Base-by-base conservation (phyloP, 2,888 invertebrate genomes). In the Acrobasis suavella region DNA sequence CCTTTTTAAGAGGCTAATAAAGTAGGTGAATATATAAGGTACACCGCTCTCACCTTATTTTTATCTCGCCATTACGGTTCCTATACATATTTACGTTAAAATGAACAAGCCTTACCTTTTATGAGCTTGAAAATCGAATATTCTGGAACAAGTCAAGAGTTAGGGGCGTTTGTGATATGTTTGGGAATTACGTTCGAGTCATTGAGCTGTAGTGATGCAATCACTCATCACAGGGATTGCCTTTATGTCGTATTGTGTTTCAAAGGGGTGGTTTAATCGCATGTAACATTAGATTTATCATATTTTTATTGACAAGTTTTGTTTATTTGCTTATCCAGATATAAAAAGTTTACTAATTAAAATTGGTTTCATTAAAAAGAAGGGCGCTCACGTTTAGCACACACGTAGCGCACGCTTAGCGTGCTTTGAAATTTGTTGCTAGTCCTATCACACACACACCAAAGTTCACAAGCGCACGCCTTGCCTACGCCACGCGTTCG, bases 91-190 rank as follows among this genome's bases (percentile, higher is more conserved):
- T 60, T 64, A 64, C 59, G 60, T 17, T 16, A 52, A 61, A 64
- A 62, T 65, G 65, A 65, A 59, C 65, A 50, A 60, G 49, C 51
- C 58, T 63, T 63, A 63, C 63, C 61, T 63, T 63, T 62, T 63
- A 59, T 60, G 62, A 52, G 60, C 52, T 17, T 38, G 63, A 60
- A 65, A 63, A 63, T 49, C 51, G 62, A 59, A 60, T 50, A 14
- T 52, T 39, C 54, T 62, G 58, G 62, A 7, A 10, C 63, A 63
- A 65, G 65, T 61, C 9, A 61, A 1, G 32, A 22, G 60, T 14
- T 22, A 1, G 9, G 14, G 32, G 60, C 60, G 60, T 32, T 39
- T 56, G 38, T 1, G 46, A 46, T 6, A n/a, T n/a, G 46, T 12
- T 58, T 22, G 9, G 39, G 17, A 46, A 58, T 58, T 46, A 58